phyloP scores from a whole-genome alignment of 2,797 vertebrate genomes.

The Sebastes glaucus region DNA sequence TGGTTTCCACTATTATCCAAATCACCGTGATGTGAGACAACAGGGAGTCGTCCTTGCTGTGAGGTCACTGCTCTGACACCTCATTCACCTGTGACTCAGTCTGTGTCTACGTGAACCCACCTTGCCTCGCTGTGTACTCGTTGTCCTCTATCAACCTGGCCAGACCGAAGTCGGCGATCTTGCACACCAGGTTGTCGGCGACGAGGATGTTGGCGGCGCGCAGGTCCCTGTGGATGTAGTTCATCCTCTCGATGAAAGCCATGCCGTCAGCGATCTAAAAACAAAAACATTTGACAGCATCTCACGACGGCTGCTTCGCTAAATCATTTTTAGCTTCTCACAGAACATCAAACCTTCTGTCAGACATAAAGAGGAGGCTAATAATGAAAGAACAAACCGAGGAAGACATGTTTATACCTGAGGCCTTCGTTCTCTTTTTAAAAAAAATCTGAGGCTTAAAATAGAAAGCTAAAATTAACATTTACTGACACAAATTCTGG shows the following conservation, averaged over 20 bases:
- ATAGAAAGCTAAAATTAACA: constrained; percentile 32
- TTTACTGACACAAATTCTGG: constrained; percentile 1
- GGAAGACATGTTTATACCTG: constrained; percentile 12
- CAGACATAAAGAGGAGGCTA: not conserved
- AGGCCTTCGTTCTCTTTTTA: constrained; percentile 14
- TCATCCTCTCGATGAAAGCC: constrained; percentile 99
- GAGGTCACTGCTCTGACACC: constrained; percentile 31
- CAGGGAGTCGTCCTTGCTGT: constrained; percentile 23
- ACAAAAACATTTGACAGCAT: constrained; percentile 25
- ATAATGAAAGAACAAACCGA: constrained; percentile 23
- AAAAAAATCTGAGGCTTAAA: constrained; percentile 41
- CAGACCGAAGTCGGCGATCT: constrained; percentile 97
- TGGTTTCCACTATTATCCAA: constrained; percentile 50
- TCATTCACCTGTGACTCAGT: constrained; percentile 30
- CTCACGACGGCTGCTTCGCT: not conserved
- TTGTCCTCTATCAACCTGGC: constrained; percentile 98
- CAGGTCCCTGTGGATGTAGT: constrained; percentile 98
- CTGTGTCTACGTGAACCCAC: constrained; percentile 67
- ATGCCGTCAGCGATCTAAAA: constrained; percentile 93
- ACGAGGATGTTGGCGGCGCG: constrained; percentile 96
- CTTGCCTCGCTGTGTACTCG: constrained; percentile 97
- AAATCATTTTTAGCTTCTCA: constrained; percentile 37
- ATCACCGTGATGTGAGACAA: constrained; percentile 44
- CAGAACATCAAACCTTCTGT: constrained; percentile 3
- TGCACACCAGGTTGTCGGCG: constrained; percentile 94